Conservation (phyloP, 2,888 invertebrate genomes). For the Thymelicus acteon region DNA sequence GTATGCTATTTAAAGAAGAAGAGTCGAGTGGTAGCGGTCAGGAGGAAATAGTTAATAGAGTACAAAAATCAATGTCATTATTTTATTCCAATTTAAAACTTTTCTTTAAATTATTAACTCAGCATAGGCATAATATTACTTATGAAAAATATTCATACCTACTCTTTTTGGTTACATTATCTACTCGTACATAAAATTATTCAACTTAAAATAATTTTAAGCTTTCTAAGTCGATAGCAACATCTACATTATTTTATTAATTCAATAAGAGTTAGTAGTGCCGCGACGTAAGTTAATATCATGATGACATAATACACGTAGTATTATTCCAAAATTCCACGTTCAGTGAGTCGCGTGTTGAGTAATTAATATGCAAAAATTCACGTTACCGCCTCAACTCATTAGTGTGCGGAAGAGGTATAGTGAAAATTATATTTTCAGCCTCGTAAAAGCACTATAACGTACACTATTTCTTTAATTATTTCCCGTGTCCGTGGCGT, state of each 20-base stretch:
- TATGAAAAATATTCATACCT: too few species aligned
- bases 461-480: constrained; percentile 34
- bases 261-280: not conserved
- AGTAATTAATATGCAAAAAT: constrained; percentile 35
- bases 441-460: constrained; percentile 32
- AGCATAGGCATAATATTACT: too few species aligned
- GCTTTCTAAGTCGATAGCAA: too few species aligned
- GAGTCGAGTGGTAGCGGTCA: too few species aligned
- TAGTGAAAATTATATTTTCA: constrained; percentile 34
- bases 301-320: not conserved
- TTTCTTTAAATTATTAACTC: too few species aligned
- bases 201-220: too few species aligned
- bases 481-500: constrained; percentile 30
- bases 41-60: too few species aligned
- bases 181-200: too few species aligned
- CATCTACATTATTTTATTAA: not conserved
- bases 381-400: constrained; percentile 29
- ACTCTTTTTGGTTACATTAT: too few species aligned
- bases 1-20: too few species aligned
- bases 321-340: not conserved
- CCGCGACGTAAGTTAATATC: constrained; percentile 4
- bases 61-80: too few species aligned
- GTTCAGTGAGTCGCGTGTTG: constrained; percentile 13
- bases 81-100: too few species aligned
- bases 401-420: constrained; percentile 24